Evolutionary conservation across 2,888 invertebrate genomes (phyloP).

Genomic region (Thymelicus sylvestris): DNA sequence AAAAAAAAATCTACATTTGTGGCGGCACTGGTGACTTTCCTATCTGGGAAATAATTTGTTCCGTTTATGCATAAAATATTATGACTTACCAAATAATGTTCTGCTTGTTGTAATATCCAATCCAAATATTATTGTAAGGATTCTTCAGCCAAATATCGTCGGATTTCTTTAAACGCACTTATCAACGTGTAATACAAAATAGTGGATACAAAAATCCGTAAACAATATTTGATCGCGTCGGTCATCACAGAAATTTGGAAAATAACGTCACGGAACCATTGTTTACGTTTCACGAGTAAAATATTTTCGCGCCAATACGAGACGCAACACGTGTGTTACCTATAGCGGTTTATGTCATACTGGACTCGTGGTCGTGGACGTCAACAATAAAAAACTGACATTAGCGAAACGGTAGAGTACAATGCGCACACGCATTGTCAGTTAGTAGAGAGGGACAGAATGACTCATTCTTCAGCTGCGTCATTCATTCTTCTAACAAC

Average conservation of each 20-base stretch:
- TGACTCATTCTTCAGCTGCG: constrained; percentile 69
- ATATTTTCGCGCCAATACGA: constrained; percentile 55
- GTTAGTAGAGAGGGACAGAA: constrained; percentile 56
- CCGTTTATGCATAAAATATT: constrained; percentile 2
- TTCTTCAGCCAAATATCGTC: constrained; percentile 60
- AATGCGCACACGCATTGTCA: constrained; percentile 73
- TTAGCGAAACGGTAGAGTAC: constrained; percentile 61
- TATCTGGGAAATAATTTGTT: neutral
- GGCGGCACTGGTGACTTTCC: too few relatives aligned
- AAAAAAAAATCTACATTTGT: too few relatives aligned
- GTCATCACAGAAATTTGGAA: constrained; percentile 65
- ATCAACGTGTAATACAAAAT: constrained; percentile 69
- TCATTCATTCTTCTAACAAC: constrained; percentile 29
- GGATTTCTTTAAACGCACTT: constrained; percentile 69
- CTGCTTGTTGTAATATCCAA: constrained; percentile 40
- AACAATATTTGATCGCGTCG: constrained; percentile 66
- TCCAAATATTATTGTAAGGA: constrained; percentile 49
- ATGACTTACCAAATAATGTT: constrained; percentile 44
- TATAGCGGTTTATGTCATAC: constrained; percentile 58
- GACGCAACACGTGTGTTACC: constrained; percentile 49
- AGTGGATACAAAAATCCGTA: constrained; percentile 66
- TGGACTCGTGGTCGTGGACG: constrained; percentile 66
- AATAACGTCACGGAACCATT: constrained; percentile 33
- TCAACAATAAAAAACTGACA: constrained; percentile 51
- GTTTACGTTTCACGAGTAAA: constrained; percentile 41